These are phyloP conservation scores for Polydesmus complanatus DNA, from an alignment of 2,888 invertebrate genomes.

Conservation along the genomic window DNA sequence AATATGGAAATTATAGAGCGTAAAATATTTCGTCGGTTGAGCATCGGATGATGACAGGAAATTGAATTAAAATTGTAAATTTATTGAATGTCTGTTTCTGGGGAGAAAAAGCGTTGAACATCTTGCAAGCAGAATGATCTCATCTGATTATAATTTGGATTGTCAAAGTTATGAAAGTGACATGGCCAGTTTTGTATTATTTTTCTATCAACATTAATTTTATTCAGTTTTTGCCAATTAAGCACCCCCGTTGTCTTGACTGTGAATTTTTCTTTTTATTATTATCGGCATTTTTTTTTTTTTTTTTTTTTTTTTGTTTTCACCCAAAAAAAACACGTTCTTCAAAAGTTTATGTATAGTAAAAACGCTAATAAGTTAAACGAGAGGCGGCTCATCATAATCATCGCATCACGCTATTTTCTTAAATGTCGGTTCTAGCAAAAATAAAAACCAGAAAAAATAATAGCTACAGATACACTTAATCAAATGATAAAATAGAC, in stretches of 20 bases:
- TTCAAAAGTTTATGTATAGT: too few relatives aligned
- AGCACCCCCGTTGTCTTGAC: background rate
- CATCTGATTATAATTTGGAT: background rate
- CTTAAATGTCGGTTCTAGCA: too few relatives aligned
- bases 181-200: background rate
- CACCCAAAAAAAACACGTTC: too few relatives aligned
- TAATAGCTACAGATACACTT: too few relatives aligned
- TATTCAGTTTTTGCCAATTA: background rate
- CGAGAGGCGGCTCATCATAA: too few relatives aligned
- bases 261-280: background rate
- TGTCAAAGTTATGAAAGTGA: background rate
- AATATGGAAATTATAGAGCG: too few relatives aligned
- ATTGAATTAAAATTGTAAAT: conserved; percentile 2
- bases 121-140: background rate
- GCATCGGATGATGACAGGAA: conserved; percentile 6
- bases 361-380: too few relatives aligned
- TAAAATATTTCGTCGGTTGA: too few relatives aligned
- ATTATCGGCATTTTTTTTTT: background rate
- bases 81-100: background rate
- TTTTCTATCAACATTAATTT: background rate
- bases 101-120: background rate
- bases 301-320: background rate
- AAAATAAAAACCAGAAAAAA: too few relatives aligned
- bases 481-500: too few relatives aligned
- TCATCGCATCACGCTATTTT: too few relatives aligned